A percentile compares a stretch with the other conserved stretches of the same genome.
These are phyloP conservation scores for Arctocebus calabarensis DNA, from an alignment of 2,797 vertebrate genomes.

Conservation along the genomic window DNA sequence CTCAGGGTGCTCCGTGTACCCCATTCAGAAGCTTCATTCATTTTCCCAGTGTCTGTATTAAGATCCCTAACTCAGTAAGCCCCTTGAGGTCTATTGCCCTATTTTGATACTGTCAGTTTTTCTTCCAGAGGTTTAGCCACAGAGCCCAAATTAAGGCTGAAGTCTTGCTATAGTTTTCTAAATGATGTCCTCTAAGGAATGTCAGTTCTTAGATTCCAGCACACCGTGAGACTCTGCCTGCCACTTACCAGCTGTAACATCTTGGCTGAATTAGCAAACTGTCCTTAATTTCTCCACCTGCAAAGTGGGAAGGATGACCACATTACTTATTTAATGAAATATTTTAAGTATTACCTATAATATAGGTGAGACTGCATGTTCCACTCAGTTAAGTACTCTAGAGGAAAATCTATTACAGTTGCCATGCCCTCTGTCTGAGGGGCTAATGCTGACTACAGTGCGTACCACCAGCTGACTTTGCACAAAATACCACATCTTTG, in stretches of 20 bases:
- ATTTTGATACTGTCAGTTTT: background rate
- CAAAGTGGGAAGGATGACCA: background rate
- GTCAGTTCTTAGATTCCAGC: background rate
- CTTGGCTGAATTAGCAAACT: background rate
- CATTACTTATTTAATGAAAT: background rate
- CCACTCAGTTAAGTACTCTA: background rate
- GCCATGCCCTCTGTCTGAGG: background rate
- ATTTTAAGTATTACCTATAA: conserved; percentile 1
- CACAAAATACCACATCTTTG: background rate
- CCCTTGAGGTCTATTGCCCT: background rate
- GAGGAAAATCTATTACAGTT: background rate
- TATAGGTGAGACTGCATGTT: background rate
- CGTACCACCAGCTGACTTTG: background rate
- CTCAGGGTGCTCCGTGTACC: background rate
- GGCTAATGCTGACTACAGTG: background rate
- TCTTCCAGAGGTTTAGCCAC: background rate
- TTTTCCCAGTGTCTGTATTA: background rate
- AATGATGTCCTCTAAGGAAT: background rate
- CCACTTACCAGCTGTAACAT: background rate
- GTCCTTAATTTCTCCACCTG: background rate
- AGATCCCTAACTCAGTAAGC: background rate
- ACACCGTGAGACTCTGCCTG: background rate
- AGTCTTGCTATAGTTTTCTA: background rate
- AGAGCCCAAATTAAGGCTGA: background rate
- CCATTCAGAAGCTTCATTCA: background rate